Conservation (phyloP, 2,888 invertebrate species). For the Papilio protenor region DNA sequence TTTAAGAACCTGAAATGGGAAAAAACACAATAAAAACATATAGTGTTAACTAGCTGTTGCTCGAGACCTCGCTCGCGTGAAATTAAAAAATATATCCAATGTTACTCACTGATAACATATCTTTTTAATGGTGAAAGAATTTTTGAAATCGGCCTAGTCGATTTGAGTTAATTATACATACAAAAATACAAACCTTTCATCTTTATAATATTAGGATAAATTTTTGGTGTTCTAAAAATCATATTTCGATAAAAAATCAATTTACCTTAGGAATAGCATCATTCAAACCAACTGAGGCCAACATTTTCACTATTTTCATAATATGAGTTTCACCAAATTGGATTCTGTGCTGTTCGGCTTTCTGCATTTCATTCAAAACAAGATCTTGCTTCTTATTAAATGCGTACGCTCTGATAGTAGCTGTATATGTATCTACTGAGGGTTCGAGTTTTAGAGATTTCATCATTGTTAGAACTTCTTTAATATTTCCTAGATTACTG, state of each 20-base stretch:
- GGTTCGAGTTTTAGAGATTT: constrained; percentile 78
- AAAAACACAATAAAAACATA: neutral
- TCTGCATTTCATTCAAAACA: constrained; percentile 67
- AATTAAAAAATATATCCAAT: no score
- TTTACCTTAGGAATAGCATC: constrained; percentile 52
- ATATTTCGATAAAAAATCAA: neutral
- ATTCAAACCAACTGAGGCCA: constrained; percentile 62
- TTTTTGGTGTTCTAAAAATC: neutral
- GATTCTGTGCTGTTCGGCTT: constrained; percentile 59
- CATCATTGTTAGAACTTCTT: constrained; percentile 84
- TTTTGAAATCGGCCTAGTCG: no score
- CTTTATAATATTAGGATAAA: no score
- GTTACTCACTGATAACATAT: no score
- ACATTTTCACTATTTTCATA: constrained; percentile 78
- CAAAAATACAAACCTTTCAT: no score
- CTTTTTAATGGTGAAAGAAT: no score
- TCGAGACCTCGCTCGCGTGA: no score
- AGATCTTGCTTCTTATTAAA: constrained; percentile 69
- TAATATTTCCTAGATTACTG: constrained; percentile 71
- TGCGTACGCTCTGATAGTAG: constrained; percentile 79
- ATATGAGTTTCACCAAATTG: constrained; percentile 72
- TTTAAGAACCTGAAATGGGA: constrained; percentile 64
- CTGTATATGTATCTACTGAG: constrained; percentile 78
- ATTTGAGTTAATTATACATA: no score
- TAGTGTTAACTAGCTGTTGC: neutral